Base-by-base conservation (phyloP, 2,797 vertebrate genomes). In the Danio aesculapii region DNA sequence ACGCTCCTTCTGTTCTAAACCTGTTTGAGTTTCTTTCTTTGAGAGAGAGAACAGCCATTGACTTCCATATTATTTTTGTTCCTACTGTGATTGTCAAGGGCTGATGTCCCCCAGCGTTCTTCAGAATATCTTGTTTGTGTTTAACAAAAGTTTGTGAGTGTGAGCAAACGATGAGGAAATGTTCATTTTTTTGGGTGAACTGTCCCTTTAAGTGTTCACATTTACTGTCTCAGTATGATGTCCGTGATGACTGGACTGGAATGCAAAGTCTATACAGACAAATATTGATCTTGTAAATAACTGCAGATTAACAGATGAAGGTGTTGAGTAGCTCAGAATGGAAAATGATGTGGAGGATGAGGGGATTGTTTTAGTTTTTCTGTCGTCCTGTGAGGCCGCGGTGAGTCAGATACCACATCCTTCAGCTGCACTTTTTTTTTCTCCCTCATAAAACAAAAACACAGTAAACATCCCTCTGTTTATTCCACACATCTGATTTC, bases 231-330 rank as follows among this genome's bases (percentile, higher is more conserved):
- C 43, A 16, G 30, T 11, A 2, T 53, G 21, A 69, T 10, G 49
- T 39, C 30, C 30, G 30, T n/a, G n/a, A 52, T 41, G 49, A 6
- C 16, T 53, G 21, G 6, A 8, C 8, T 39, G 47, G 5, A 68
- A 19, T 14, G 8, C 43, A 9, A 16, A 4, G 55, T 44, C 6
- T 19, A 9, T 11, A 47, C 8, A 1, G 16, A 13, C 70, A 21
- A 21, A 9, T 6, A 44, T 41, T 46, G 17, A 50, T 6, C 50
- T 75, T 39, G n/a, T 75, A 86, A 86, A 78, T 6, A 4, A 75
- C 59, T n/a, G 19, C 1, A 68, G 78, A 83, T 86, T 44, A 11
- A 7, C 16, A 21, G 83, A 90, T 6, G 88, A 86, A 49, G 79
- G 90, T n/a, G 63, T 69, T 62, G 67, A 41, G 55, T 44, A 14